These are phyloP conservation scores for Amazona finschi DNA, from an alignment of 2,797 vertebrate genomes.

Conservation along the genomic window DNA sequence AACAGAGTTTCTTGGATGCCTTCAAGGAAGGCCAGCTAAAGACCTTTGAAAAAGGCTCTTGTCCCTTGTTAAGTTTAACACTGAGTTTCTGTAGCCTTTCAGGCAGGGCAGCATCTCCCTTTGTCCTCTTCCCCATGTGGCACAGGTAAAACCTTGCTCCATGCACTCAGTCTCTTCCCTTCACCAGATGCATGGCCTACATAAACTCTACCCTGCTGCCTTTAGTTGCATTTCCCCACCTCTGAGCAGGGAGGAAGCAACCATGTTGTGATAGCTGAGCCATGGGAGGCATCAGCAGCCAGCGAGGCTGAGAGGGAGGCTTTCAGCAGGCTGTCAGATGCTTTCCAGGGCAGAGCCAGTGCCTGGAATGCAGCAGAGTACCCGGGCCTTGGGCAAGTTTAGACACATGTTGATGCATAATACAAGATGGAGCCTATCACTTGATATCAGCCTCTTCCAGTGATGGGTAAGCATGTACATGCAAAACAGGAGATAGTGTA, in stretches of 20 bases:
- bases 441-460: not conserved
- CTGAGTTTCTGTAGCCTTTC: not conserved
- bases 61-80: not conserved
- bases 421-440: not conserved
- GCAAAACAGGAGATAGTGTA: not conserved
- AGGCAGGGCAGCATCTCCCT: not conserved
- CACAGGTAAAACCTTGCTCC: not conserved
- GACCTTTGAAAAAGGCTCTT: not conserved
- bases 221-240: not conserved
- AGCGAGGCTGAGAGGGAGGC: not conserved
- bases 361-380: conserved; percentile 3
- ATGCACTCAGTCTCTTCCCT: rapidly evolving
- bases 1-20: not conserved
- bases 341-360: not conserved
- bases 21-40: not conserved
- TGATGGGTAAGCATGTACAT: not conserved
- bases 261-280: rapidly evolving
- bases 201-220: not conserved
- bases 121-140: rapidly evolving
- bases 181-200: rapidly evolving
- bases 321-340: not conserved
- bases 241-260: not conserved
- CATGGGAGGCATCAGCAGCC: not conserved
- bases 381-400: not conserved
- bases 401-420: not conserved